phyloP scores from a whole-genome alignment of 2,113 vertebrate species.

The Lates calcarifer region DNA sequence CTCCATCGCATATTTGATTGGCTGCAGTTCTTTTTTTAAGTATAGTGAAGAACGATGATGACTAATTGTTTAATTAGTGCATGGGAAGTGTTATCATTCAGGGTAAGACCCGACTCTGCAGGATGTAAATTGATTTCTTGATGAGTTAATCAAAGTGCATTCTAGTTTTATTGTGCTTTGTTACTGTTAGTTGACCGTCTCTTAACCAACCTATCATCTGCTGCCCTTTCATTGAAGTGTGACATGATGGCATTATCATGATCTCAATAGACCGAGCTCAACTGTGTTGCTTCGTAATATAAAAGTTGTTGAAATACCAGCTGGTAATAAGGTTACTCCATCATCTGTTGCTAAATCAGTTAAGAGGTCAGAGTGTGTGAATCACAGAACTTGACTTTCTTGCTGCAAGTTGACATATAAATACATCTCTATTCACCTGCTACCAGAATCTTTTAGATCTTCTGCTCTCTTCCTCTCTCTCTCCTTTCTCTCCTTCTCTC shows the following conservation, averaged over 20 bases:
- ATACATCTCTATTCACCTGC: conserved; percentile 16
- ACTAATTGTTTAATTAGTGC: conserved; percentile 69
- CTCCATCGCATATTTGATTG: conserved; percentile 65
- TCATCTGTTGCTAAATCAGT: conserved; percentile 32
- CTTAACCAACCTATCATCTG: conserved; percentile 35
- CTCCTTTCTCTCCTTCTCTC: not conserved
- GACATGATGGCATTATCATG: conserved; percentile 36
- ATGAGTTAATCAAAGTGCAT: conserved; percentile 59
- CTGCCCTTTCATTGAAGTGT: conserved; percentile 36
- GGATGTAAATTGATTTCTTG: conserved; percentile 62
- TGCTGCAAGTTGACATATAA: conserved; percentile 25
- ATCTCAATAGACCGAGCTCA: conserved; percentile 44
- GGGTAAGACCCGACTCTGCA: conserved; percentile 48
- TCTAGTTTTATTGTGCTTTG: conserved; percentile 44
- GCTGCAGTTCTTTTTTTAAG: conserved; percentile 49
- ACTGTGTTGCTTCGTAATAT: conserved; percentile 6
- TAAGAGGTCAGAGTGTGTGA: conserved; percentile 15
- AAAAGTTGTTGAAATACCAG: conserved; percentile 53
- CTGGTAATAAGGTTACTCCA: conserved; percentile 39
- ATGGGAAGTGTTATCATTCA: conserved; percentile 50
- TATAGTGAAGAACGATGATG: conserved; percentile 43
- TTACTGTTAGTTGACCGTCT: conserved; percentile 32
- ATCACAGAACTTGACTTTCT: conserved; percentile 36
- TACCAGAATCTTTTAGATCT: conserved; percentile 19
- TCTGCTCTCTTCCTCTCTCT: not conserved